Percentiles rank a stretch among this genome's conserved stretches.
Evolutionary conservation across 2,888 invertebrate genomes (phyloP).

Genomic region (Stenchaetothrips biformis): DNA sequence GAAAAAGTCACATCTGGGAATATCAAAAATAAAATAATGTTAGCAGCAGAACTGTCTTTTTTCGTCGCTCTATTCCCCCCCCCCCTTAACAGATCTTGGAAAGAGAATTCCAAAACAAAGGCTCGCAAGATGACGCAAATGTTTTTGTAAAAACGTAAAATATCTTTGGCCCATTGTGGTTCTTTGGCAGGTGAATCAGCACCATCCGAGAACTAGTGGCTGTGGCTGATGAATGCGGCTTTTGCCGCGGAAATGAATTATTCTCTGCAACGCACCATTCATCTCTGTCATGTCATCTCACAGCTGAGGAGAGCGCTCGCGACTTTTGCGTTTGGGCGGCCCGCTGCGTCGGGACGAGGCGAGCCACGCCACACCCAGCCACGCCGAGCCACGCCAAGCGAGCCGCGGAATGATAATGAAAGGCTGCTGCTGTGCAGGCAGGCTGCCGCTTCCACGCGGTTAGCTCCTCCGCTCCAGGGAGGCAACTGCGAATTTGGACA

Average conservation of each 20-base stretch:
- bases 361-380: not conserved
- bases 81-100: not conserved
- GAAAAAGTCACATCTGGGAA: no score
- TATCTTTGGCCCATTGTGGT: not conserved
- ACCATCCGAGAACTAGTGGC: not conserved
- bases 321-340: not conserved
- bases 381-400: not conserved
- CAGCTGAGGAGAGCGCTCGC: not conserved
- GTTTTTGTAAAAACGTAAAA: not conserved
- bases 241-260: not conserved
- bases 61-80: no score
- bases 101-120: not conserved
- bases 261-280: not conserved
- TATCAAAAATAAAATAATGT: no score
- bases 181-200: not conserved
- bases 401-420: not conserved
- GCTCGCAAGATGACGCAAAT: not conserved
- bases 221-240: not conserved
- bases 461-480: not conserved
- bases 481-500: not conserved
- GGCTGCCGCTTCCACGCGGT: not conserved
- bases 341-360: no score
- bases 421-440: not conserved
- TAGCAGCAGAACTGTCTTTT: no score
- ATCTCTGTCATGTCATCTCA: slow-evolving; percentile 8